phyloP scores from a whole-genome alignment of 1,140 invertebrate species.

The Drosophila navojoa region DNA sequence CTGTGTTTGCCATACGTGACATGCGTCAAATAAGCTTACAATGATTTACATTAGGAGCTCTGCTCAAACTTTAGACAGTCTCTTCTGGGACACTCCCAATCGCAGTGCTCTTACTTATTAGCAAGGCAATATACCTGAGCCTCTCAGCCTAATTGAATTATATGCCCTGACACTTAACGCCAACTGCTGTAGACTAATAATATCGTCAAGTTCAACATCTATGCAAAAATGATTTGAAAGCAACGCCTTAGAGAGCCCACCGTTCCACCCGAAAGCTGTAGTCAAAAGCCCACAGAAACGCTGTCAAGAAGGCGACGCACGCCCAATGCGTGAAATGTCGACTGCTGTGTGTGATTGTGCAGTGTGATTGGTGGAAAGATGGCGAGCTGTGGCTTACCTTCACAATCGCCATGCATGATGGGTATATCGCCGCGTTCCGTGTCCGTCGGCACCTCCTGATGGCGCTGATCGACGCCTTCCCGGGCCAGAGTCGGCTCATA shows the following conservation, averaged over 20 bases:
- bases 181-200: constrained; percentile 61
- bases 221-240: constrained; percentile 35
- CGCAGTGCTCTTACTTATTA: too few relatives aligned
- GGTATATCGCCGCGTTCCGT: constrained; percentile 90
- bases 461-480: constrained; percentile 66
- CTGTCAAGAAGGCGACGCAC: constrained; percentile 33
- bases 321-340: constrained; percentile 35
- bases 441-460: constrained; percentile 79
- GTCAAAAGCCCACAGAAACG: constrained; percentile 35
- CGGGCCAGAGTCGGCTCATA: constrained; percentile 62
- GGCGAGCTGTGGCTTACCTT: constrained; percentile 84
- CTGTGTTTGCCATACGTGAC: too few relatives aligned
- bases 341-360: constrained; percentile 52
- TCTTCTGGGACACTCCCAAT: too few relatives aligned
- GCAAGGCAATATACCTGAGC: too few relatives aligned
- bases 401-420: constrained; percentile 87
- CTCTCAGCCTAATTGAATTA: constrained; percentile 68
- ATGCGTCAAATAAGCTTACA: too few relatives aligned
- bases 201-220: constrained; percentile 59
- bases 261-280: constrained; percentile 31
- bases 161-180: constrained; percentile 61
- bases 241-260: constrained; percentile 29
- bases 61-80: too few relatives aligned
- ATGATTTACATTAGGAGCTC: too few relatives aligned
- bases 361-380: constrained; percentile 36